Percentiles rank a stretch among this genome's conserved stretches.
These are phyloP conservation scores for Brenthis ino DNA, from an alignment of 2,888 invertebrate species.

Conservation along the genomic window DNA sequence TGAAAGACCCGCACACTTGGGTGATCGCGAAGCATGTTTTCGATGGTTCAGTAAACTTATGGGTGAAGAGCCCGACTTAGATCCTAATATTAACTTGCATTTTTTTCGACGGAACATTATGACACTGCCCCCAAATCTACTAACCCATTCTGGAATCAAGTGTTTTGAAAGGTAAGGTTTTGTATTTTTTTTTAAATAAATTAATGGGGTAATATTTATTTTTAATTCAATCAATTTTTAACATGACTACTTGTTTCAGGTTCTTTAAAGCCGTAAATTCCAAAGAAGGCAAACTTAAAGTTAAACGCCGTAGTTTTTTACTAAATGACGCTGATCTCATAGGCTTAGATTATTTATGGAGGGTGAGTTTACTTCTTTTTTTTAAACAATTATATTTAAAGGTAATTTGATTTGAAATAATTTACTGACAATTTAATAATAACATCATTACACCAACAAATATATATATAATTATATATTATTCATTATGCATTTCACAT, in stretches of 20 bases:
- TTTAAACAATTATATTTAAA: too few relatives aligned
- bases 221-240: not conserved
- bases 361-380: conserved; percentile 78
- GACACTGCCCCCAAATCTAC: conserved; percentile 93
- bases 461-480: too few relatives aligned
- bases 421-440: too few relatives aligned
- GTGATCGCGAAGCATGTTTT: conserved; percentile 98
- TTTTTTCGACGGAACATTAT: conserved; percentile 98
- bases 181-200: too few relatives aligned
- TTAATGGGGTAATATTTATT: not conserved
- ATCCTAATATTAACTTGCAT: conserved; percentile 96
- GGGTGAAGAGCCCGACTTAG: conserved; percentile 98
- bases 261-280: conserved; percentile 97
- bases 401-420: too few relatives aligned
- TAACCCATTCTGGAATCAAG: conserved; percentile 98
- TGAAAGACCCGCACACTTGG: conserved; percentile 94
- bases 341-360: conserved; percentile 98
- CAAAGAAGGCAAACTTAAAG: conserved; percentile 95
- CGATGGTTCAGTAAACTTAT: conserved; percentile 98
- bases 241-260: conserved; percentile 58
- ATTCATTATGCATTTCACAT: too few relatives aligned
- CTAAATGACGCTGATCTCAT: conserved; percentile 97
- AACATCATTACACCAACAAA: too few relatives aligned
- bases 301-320: conserved; percentile 91
- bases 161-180: conserved; percentile 85